These are phyloP conservation scores for Riptortus pedestris DNA, from an alignment of 1,140 invertebrate genomes.

Conservation along the genomic window DNA sequence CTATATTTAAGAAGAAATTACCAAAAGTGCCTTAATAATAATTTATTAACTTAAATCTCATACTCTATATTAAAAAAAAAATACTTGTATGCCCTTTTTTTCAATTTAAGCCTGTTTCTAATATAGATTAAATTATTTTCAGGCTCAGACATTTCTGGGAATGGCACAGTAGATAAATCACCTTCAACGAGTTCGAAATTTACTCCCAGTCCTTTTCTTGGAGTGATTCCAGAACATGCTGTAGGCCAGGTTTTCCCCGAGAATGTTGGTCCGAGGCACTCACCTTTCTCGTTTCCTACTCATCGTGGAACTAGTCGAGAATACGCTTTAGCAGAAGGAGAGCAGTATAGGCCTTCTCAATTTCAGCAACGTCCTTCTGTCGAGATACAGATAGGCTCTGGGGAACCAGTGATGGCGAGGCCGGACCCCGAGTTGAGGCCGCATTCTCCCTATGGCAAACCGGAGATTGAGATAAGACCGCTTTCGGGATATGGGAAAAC, in stretches of 20 bases:
- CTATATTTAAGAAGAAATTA: no score
- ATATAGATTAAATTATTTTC: no score
- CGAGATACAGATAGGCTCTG: neutral
- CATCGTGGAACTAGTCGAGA: neutral
- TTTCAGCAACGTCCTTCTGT: neutral
- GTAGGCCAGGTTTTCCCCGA: slow-evolving; percentile 1
- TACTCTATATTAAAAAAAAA: no score
- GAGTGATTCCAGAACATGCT: neutral
- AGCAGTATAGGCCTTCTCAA: neutral
- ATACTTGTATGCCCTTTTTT: no score
- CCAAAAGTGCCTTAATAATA: no score
- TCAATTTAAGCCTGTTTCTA: no score
- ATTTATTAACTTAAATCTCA: no score
- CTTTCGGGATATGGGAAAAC: neutral
- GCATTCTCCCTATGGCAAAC: neutral
- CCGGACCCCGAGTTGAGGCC: no score
- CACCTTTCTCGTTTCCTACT: neutral
- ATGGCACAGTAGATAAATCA: neutral
- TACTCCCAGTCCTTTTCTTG: neutral
- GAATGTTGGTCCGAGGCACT: neutral
- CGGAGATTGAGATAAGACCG: neutral
- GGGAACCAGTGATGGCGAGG: no score
- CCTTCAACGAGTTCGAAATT: neutral
- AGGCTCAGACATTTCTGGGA: neutral
- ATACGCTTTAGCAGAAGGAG: neutral